phyloP scores from a whole-genome alignment of 2,888 invertebrate genomes.

The Formica aserva region DNA sequence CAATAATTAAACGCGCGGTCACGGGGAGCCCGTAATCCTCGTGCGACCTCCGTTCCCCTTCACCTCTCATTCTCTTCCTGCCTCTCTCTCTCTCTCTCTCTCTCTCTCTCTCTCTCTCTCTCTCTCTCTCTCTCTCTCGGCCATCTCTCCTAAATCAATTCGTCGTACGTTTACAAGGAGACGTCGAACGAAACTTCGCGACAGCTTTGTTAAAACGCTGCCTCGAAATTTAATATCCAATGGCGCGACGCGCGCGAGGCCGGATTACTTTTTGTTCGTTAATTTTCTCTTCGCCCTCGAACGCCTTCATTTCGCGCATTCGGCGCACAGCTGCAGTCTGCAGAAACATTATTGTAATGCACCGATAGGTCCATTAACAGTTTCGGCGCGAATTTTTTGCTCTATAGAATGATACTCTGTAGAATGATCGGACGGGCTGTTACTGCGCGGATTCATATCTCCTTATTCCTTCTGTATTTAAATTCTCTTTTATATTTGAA shows the following conservation, averaged over 20 bases:
- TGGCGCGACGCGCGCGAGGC: conserved; percentile 9
- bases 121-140: not conserved
- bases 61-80: not conserved
- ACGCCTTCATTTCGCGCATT: conserved; percentile 26
- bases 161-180: conserved; percentile 34
- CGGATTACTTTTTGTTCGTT: conserved; percentile 37
- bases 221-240: conserved; percentile 48
- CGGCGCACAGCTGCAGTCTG: conserved; percentile 21
- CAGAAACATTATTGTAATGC: conserved; percentile 37
- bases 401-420: not conserved
- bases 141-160: conserved; percentile 35
- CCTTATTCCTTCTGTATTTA: not conserved
- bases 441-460: not conserved
- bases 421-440: not conserved
- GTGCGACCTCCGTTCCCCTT: not conserved
- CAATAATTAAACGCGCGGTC: conserved; percentile 58
- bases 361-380: conserved; percentile 32
- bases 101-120: not conserved
- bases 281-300: conserved; percentile 40
- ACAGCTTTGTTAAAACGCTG: conserved; percentile 52
- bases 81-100: not conserved
- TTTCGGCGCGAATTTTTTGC: conserved; percentile 24
- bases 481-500: not conserved
- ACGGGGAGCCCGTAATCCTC: conserved; percentile 41
- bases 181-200: conserved; percentile 34